A percentile compares a stretch with the other conserved stretches of the same genome.
Evolutionary conservation across 53 echinoderm and acorn worm genomes (phyloP).

Genomic region (Hippasteria phrygiana): DNA sequence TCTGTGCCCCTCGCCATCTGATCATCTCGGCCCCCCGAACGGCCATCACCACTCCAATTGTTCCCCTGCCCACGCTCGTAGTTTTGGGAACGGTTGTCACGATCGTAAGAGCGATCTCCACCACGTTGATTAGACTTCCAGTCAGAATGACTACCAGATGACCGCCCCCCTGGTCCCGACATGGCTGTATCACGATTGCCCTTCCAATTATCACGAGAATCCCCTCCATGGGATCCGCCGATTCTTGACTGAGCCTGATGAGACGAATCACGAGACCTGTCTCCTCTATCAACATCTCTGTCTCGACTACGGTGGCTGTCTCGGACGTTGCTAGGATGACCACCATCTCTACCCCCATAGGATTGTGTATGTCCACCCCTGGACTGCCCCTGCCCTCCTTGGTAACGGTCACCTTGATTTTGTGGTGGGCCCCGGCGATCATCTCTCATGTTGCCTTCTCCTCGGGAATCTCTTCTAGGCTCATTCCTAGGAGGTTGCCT

Average conservation of each 20-base stretch:
- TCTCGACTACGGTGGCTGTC: constrained; percentile 39
- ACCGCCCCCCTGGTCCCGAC: constrained; percentile 23
- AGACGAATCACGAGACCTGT: constrained; percentile 43
- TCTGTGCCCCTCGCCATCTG: constrained; percentile 30
- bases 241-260: constrained; percentile 39
- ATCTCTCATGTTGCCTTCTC: constrained; percentile 55
- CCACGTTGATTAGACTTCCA: constrained; percentile 60
- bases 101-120: constrained; percentile 43
- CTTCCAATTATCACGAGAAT: constrained; percentile 49
- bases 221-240: constrained; percentile 42
- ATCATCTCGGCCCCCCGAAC: constrained; percentile 44
- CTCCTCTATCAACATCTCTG: constrained; percentile 40
- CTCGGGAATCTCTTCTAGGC: constrained; percentile 39
- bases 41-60: constrained; percentile 3
- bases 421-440: constrained; percentile 43
- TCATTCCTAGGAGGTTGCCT: constrained; percentile 16
- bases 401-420: constrained; percentile 49
- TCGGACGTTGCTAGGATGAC: not conserved
- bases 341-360: constrained; percentile 2
- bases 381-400: constrained; percentile 52
- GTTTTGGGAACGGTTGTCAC: constrained; percentile 58
- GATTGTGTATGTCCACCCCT: constrained; percentile 31
- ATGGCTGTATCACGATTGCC: constrained; percentile 24
- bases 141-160: constrained; percentile 31
- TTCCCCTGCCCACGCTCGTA: constrained; percentile 45